phyloP scores from a whole-genome alignment of 2,113 vertebrate species.

The Thryonomys swinderianus region DNA sequence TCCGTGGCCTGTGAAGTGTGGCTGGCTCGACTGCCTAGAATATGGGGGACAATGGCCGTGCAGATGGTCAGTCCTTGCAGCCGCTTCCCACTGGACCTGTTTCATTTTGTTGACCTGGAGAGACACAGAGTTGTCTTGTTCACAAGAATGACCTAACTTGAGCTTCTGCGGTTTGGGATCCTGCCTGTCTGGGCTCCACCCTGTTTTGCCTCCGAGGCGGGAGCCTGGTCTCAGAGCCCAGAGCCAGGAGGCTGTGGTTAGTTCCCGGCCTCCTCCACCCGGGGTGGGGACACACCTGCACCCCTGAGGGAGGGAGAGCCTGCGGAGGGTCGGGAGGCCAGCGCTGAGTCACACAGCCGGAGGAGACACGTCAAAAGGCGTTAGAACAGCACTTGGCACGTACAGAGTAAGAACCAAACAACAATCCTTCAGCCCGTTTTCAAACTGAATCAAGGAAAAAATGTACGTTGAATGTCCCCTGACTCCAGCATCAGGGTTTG shows the following conservation, averaged over 20 bases:
- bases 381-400: slow-evolving; percentile 70
- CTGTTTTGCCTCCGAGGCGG: slow-evolving; percentile 78
- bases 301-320: slow-evolving; percentile 74
- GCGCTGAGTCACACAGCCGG: slow-evolving; percentile 72
- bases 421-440: slow-evolving; percentile 28
- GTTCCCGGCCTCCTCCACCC: slow-evolving; percentile 81
- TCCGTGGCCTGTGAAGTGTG: neutral
- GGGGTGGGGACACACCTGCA: slow-evolving; percentile 80
- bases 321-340: slow-evolving; percentile 61
- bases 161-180: slow-evolving; percentile 78
- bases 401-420: slow-evolving; percentile 43
- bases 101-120: slow-evolving; percentile 73
- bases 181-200: slow-evolving; percentile 70
- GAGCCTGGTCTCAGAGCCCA: slow-evolving; percentile 70
- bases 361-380: slow-evolving; percentile 42
- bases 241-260: slow-evolving; percentile 80
- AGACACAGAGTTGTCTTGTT: slow-evolving; percentile 76
- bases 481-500: neutral
- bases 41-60: neutral
- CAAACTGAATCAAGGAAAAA: slow-evolving; percentile 52
- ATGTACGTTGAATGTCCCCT: neutral
- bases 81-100: slow-evolving; percentile 59
- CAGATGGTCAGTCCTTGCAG: slow-evolving; percentile 4
- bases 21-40: neutral
- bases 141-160: slow-evolving; percentile 65